Base-by-base conservation (phyloP, 1,140 invertebrate genomes). In the Drosophila orosa region DNA sequence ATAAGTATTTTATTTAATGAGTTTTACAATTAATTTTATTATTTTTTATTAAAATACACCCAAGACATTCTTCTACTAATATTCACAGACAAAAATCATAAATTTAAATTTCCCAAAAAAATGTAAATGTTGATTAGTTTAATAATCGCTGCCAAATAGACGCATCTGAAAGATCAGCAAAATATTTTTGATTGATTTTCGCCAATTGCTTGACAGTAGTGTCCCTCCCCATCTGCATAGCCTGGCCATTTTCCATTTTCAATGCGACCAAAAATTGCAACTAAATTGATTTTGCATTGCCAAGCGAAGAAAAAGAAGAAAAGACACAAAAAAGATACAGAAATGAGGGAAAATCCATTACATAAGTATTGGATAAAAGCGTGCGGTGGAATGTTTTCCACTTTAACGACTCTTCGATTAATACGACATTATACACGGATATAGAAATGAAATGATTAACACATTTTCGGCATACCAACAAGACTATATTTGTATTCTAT, bases 381-480 rank as follows among this genome's bases (percentile, higher is more conserved):
- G 52, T 55, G 56, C 39, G 40, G 9, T 10, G 44, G 59, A 37
- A 60, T 59, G 24, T 58, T 35, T 65, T 50, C 33, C 48, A 69
- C 50, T 55, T 57, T 45, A 44, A 58, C 59, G 31, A 79, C 45
- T 62, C 44, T 68, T 58, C 67, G 39, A 82, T 74, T 68, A 82
- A 82, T 74, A 68, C 57, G 60, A 47, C 57, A 73, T 83, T 57
- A 78, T 67, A 39, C 19, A 35, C 74, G 63, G 55, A 73, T 76
- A 76, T 52, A 69, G 35, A 31, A 66, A 27, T 55, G 59, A 72
- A 82, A 83, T 87, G 71, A 62, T 87, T 77, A 74, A 83, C 76
- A 74, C 84, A 87, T 89, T 74, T 83, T 83, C 66, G 47, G 61
- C 68, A 87, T 87, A 65, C 83, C 80, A 63, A 39, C 72, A 62